Base-by-base conservation (phyloP, 2,113 vertebrate species). In the Corydoras sp. region DNA sequence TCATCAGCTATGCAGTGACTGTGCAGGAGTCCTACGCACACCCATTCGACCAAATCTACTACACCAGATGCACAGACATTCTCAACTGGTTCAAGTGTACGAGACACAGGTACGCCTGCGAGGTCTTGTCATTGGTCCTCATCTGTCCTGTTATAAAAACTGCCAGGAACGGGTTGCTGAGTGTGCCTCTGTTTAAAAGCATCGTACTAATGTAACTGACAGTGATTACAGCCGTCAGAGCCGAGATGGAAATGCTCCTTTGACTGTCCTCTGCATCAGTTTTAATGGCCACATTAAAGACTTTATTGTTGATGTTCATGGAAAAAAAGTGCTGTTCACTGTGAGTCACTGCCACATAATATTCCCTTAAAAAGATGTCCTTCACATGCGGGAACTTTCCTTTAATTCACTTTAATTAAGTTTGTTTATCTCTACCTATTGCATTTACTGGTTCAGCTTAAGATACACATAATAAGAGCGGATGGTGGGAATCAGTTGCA, bases 81-180 rank as follows among this genome's bases (percentile, higher is more conserved):
- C 94, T 99, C 65, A 99, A 98, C 90, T 99, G 96, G 97, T 99
- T 99, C 89, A 99, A 99, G 85, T 99, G 97, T 82, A 99, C 97
- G 53, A 88, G 95, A 59, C 97, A 99, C 83, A 92, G 97, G 97
- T 98, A 82, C 81, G 88, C 80, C 35, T 59, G n/a, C 43, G 32
- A 9, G 0, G 29, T 74, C 43, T 51, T 30, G 72, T 70, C 61
- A 65, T 69, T 24, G 58, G 72, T 74, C 59, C 14, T 63, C 55
- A 69, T 49, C 6, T n/a, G 13, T 56, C 12, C 54, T 24, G 65
- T 71, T 66, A 71, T 66, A 71, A 76, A 72, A 72, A 32, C 64
- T 71, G 29, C 12, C 50, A 24, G 9, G 35, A 24, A 64, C 56
- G 29, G 58, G 32, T 70, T 69, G 65, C 73, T 56, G 18, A 60